A percentile compares a stretch with the other conserved stretches of the same genome.
phyloP scores from a whole-genome alignment of 2,113 vertebrate species.

The Coryphaenoides rupestris region DNA sequence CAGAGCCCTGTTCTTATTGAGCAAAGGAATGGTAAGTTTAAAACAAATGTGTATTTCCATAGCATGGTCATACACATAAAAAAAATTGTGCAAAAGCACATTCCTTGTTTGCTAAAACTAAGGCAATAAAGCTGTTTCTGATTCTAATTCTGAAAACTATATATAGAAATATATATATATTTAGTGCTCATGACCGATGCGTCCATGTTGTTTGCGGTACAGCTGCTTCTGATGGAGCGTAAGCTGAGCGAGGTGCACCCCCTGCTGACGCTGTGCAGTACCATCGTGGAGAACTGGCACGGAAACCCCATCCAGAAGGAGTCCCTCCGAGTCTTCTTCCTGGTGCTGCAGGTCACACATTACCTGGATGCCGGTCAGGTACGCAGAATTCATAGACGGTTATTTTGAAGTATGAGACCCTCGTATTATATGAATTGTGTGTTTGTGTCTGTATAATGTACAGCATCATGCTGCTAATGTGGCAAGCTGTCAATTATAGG shows the following conservation, averaged over 20 bases:
- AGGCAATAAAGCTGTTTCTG: no score
- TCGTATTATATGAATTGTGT: no score
- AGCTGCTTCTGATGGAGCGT: conserved; percentile 95
- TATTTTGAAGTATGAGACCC: no score
- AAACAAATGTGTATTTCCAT: not conserved
- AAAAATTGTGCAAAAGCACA: no score
- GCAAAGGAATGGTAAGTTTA: conserved; percentile 95
- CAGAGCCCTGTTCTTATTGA: conserved; percentile 93
- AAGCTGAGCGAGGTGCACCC: conserved; percentile 97
- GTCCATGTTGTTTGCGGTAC: not conserved
- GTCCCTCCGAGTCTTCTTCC: conserved; percentile 92
- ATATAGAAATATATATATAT: not conserved
- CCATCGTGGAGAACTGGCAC: conserved; percentile 99
- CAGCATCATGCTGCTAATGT: no score
- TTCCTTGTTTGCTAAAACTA: no score
- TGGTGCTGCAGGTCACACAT: conserved; percentile 96
- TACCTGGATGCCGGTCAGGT: conserved; percentile 98
- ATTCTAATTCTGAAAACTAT: no score
- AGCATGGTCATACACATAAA: no score
- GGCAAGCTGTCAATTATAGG: no score
- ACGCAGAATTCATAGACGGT: not conserved
- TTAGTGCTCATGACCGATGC: not conserved
- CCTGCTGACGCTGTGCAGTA: conserved; percentile 91
- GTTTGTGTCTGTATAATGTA: no score
- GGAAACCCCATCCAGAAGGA: conserved; percentile 99